A percentile compares a stretch with the other conserved stretches of the same genome.
These are phyloP conservation scores for Stenodema calcarata DNA, from an alignment of 2,888 invertebrate genomes.

Conservation along the genomic window DNA sequence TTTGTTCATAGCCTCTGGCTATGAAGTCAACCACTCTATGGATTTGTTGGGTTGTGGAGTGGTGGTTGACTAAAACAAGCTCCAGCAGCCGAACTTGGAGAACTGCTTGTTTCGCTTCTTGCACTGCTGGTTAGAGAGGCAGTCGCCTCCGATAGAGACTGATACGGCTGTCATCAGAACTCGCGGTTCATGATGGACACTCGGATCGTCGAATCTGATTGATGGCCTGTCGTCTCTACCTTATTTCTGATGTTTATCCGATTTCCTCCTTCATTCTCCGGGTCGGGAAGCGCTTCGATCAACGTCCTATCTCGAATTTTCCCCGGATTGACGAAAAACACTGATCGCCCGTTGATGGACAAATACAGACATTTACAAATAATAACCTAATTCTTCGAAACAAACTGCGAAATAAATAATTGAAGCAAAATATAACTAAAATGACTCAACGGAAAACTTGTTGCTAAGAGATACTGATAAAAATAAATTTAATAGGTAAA, in stretches of 20 bases:
- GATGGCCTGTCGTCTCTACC: neutral
- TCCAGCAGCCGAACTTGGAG: neutral
- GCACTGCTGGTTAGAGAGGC: neutral
- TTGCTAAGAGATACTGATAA: too few species aligned
- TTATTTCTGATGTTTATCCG: neutral
- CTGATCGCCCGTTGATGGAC: slow-evolving; percentile 2
- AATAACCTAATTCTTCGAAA: too few species aligned
- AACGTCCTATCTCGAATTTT: neutral
- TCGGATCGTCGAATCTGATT: too few species aligned
- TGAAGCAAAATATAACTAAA: too few species aligned
- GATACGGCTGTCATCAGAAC: neutral
- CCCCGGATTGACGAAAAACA: slow-evolving; percentile 26
- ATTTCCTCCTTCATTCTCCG: neutral
- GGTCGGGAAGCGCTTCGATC: neutral
- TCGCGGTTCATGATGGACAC: neutral
- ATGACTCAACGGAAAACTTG: too few species aligned
- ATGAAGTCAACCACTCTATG: too few species aligned
- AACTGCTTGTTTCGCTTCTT: neutral
- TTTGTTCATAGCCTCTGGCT: too few species aligned
- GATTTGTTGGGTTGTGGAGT: too few species aligned
- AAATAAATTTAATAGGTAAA: too few species aligned
- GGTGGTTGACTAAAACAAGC: too few species aligned
- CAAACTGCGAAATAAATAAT: too few species aligned
- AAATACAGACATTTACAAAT: too few species aligned
- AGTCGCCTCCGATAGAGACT: neutral